Conservation (phyloP, 2,113 vertebrate genomes). For the Chrysemys picta region DNA sequence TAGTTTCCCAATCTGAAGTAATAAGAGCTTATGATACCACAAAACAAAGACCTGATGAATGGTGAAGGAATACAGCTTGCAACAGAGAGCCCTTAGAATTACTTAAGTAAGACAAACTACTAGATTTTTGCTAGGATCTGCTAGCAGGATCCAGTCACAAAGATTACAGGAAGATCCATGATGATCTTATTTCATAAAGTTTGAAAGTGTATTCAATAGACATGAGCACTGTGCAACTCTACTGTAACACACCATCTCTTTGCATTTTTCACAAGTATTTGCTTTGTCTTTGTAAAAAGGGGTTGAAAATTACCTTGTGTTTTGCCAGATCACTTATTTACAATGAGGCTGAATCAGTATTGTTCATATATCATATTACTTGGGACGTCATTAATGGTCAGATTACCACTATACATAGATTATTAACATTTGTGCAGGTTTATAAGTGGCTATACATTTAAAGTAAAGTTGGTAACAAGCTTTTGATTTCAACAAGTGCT, state of each 20-base stretch:
- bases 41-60: conserved; percentile 92
- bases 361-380: not conserved
- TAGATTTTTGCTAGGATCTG: conserved; percentile 57
- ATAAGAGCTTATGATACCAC: conserved; percentile 98
- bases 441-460: conserved; percentile 52
- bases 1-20: conserved; percentile 98
- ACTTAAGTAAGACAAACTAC: conserved; percentile 28
- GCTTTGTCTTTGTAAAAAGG: conserved; percentile 78
- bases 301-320: conserved; percentile 72
- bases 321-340: conserved; percentile 75
- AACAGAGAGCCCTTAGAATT: conserved; percentile 12
- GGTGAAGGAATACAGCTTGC: conserved; percentile 79
- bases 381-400: conserved; percentile 8
- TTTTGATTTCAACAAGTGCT: conserved; percentile 77
- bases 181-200: conserved; percentile 57
- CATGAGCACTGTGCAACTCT: conserved; percentile 85
- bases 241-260: conserved; percentile 80
- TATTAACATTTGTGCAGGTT: conserved; percentile 51
- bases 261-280: conserved; percentile 77
- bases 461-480: conserved; percentile 60
- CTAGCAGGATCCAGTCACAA: conserved; percentile 38
- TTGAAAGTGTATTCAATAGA: conserved; percentile 80
- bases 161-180: conserved; percentile 60
- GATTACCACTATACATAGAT: conserved; percentile 31
- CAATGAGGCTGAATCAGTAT: conserved; percentile 39